A percentile compares a stretch with the other conserved stretches of the same genome.
Evolutionary conservation across 1,140 invertebrate genomes (phyloP).

Genomic region (Brachionus rotundiformis): DNA sequence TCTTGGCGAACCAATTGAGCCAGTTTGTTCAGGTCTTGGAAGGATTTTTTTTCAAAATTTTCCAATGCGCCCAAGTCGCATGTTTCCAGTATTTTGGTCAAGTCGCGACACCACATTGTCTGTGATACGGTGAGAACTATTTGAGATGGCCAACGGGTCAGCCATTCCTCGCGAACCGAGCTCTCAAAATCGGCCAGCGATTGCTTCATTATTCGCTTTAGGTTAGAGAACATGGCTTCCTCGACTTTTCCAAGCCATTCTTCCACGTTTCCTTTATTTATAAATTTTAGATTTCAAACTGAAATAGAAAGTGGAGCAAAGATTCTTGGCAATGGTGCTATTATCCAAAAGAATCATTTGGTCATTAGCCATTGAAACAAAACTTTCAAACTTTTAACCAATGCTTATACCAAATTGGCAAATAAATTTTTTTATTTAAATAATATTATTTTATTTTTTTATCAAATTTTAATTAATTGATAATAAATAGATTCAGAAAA

Average conservation of each 20-base stretch:
- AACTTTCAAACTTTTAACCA: too few species aligned
- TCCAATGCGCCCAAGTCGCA: conserved; percentile 60
- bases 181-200: conserved; percentile 70
- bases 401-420: too few species aligned
- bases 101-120: conserved; percentile 78
- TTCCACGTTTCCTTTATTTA: conserved; percentile 38
- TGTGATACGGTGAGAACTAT: conserved; percentile 78
- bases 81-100: conserved; percentile 72
- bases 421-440: too few species aligned
- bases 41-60: conserved; percentile 71
- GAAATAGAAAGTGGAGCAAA: too few species aligned
- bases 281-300: too few species aligned
- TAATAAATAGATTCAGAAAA: too few species aligned
- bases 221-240: conserved; percentile 70
- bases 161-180: conserved; percentile 69
- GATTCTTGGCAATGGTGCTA: too few species aligned
- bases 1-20: conserved; percentile 75
- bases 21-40: conserved; percentile 74
- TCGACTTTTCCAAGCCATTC: conserved; percentile 64
- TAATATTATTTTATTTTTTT: too few species aligned
- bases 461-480: too few species aligned
- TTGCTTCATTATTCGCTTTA: conserved; percentile 63
- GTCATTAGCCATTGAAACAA: too few species aligned
- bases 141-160: conserved; percentile 69
- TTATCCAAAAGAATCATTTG: too few species aligned